Evolutionary conservation across 2,888 invertebrate species (phyloP), one percentile per base, ranked within the genome.

Genomic region (Melitaea athalia): DNA sequence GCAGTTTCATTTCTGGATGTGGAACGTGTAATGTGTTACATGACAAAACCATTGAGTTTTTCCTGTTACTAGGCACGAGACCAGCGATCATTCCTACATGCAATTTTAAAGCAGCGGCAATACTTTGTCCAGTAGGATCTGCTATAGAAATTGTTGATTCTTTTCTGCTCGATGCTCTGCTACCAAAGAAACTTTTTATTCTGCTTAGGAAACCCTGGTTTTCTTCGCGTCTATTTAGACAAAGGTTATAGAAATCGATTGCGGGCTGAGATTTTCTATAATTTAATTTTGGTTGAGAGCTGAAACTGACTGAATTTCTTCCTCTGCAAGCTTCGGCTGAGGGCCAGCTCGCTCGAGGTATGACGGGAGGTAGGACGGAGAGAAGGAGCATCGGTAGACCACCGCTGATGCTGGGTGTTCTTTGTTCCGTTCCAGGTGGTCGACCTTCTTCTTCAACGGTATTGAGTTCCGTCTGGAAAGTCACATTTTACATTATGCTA

Each of bases 281-380:
- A 80, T 94, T 94, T 0, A 95, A 90, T 79, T 95, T 95, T 0
- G 95, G 95, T 77, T 95, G 95, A 0, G 95, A 95, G 78, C 94
- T 94, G 78, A 95, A 95, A 66, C 94, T 94, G 68, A 95, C 94
- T 1, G 95, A 95, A 74, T 94, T 93, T 17, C 94, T 83, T 0
- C 94, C 93, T 69, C 94, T 91, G 84, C 92, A 94, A 57, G 94
- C 94, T 77, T 96, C 95, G 0, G 96, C 95, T 12, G 96, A 95
- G 0, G 96, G 96, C 96, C 96, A 96, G 83, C 95, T 95, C 7
- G 96, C 96, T 53, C 96, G 92, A 0, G 96, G 96, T 64, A 96
- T 96, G 63, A 96, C 95, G 1, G 96, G 96, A 0, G 96, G 96
- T 0, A 96, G 88, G 8, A 96, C 96, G 17, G 96, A 96, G 3